A percentile compares a stretch with the other conserved stretches of the same genome.
These are phyloP conservation scores for Ptiloglossa arizonensis DNA, from an alignment of 1,140 invertebrate species.

Conservation along the genomic window DNA sequence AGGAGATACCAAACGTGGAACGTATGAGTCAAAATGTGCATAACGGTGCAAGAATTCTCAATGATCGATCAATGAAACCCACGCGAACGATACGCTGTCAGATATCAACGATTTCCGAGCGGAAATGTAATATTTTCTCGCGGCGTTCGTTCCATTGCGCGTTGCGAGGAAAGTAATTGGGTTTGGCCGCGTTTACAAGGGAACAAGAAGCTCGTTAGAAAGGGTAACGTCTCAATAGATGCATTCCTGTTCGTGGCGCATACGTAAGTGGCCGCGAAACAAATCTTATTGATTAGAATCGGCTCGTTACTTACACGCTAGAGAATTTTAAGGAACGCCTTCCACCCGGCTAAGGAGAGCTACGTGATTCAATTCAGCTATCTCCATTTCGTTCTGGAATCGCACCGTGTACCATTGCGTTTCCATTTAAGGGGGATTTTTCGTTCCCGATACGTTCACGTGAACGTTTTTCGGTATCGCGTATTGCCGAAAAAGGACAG, in stretches of 20 bases:
- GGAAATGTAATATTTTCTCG: no score
- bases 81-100: not conserved
- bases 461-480: not conserved
- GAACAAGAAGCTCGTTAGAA: constrained; percentile 47
- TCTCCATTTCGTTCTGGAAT: constrained; percentile 16
- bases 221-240: constrained; percentile 45
- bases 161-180: not conserved
- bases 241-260: constrained; percentile 15
- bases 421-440: not conserved
- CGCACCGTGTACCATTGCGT: not conserved
- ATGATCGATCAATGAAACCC: no score
- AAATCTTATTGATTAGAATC: constrained; percentile 68
- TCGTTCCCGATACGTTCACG: not conserved
- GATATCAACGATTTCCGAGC: not conserved
- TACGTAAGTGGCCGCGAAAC: constrained; percentile 53
- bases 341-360: constrained; percentile 31
- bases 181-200: not conserved
- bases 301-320: constrained; percentile 54
- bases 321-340: constrained; percentile 56
- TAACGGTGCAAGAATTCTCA: no score
- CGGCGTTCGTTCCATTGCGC: not conserved
- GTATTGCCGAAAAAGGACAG: not conserved
- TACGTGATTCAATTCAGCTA: constrained; percentile 50
- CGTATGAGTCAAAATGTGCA: no score
- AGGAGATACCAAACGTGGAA: no score